Conservation (phyloP, 2,113 vertebrate genomes). For the Ciconia stormi region DNA sequence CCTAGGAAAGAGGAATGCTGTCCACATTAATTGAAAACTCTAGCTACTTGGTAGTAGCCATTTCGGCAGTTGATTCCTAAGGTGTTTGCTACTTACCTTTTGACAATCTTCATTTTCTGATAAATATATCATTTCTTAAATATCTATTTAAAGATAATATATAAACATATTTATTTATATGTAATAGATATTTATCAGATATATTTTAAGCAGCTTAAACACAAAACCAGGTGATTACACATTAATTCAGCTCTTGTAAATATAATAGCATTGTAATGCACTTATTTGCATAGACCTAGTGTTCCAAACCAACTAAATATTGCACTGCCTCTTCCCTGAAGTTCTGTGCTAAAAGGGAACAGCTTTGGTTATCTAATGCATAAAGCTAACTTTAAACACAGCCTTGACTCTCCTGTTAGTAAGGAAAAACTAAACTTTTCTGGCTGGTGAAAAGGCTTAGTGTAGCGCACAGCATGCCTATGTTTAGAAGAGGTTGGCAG, state of each 20-base stretch:
- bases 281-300: background rate
- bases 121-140: too few species aligned
- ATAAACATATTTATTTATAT: too few species aligned
- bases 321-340: background rate
- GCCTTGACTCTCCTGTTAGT: background rate
- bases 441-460: background rate
- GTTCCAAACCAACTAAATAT: background rate
- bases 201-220: background rate
- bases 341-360: background rate
- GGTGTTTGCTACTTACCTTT: background rate
- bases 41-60: background rate
- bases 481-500: background rate
- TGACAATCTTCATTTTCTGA: background rate
- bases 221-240: background rate
- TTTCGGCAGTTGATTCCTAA: background rate
- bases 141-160: too few species aligned
- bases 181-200: background rate
- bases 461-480: background rate
- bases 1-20: background rate
- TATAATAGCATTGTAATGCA: fast-evolving
- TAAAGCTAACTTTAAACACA: background rate
- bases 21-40: background rate
- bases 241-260: background rate
- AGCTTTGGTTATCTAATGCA: background rate
- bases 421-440: background rate